phyloP scores from a whole-genome alignment of 2,888 invertebrate genomes.

The Chymomyza caudatula region DNA sequence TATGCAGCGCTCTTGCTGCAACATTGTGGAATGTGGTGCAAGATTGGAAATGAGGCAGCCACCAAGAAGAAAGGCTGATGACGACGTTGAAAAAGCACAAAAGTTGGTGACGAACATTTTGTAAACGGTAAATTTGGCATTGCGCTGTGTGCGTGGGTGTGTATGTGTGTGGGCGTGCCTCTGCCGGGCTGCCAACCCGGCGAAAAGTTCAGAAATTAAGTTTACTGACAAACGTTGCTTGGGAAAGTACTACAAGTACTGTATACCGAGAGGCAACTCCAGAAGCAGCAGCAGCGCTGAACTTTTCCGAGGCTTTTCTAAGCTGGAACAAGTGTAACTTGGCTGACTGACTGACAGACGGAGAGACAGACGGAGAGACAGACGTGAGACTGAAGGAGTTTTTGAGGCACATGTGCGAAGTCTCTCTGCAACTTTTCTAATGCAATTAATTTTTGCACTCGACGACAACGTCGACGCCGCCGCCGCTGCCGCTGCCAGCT shows the following conservation, averaged over 20 bases:
- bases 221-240: slow-evolving; percentile 69
- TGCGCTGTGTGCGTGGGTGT: not conserved
- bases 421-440: slow-evolving; percentile 62
- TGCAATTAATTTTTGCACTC: slow-evolving; percentile 73
- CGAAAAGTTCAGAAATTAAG: slow-evolving; percentile 72
- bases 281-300: slow-evolving; percentile 19
- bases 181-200: slow-evolving; percentile 30
- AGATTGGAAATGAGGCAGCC: not conserved
- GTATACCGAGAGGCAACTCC: not conserved
- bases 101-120: slow-evolving; percentile 68
- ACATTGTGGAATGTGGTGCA: slow-evolving; percentile 7
- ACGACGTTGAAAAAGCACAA: slow-evolving; percentile 53
- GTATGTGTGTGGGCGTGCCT: slow-evolving; percentile 31
- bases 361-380: not conserved
- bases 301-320: slow-evolving; percentile 63
- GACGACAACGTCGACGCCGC: slow-evolving; percentile 26
- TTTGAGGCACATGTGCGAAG: slow-evolving; percentile 60
- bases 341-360: slow-evolving; percentile 20
- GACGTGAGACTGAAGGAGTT: not conserved
- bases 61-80: not conserved
- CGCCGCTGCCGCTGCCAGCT: slow-evolving; percentile 15
- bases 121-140: slow-evolving; percentile 48
- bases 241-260: slow-evolving; percentile 13
- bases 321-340: slow-evolving; percentile 69
- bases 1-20: slow-evolving; percentile 43